Conservation (phyloP, 1,140 invertebrate species). For the Pristionchus pacificus region DNA sequence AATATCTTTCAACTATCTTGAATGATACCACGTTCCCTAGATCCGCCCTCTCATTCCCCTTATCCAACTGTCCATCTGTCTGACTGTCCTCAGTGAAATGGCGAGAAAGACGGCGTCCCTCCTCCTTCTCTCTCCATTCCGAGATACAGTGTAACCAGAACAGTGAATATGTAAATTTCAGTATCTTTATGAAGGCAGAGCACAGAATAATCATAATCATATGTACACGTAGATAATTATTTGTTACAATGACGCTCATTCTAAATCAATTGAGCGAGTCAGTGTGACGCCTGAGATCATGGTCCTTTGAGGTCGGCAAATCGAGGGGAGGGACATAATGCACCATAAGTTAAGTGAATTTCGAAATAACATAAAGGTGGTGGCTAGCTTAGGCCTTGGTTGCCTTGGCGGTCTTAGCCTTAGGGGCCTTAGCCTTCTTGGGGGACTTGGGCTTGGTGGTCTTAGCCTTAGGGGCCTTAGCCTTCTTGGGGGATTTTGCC, state of each 20-base stretch:
- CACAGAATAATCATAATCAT: neutral
- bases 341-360: neutral
- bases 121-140: too few relatives aligned
- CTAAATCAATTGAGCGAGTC: neutral
- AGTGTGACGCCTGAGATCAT: neutral
- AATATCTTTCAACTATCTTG: neutral
- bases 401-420: conserved; percentile 25
- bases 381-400: conserved; percentile 9
- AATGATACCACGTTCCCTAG: neutral
- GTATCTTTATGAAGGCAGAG: neutral
- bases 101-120: neutral
- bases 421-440: conserved; percentile 27
- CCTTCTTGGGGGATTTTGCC: conserved; percentile 25
- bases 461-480: too few relatives aligned
- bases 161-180: too few relatives aligned
- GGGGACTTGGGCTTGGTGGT: conserved; percentile 34
- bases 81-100: neutral
- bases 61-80: too few relatives aligned
- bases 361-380: neutral
- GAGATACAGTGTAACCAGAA: too few relatives aligned
- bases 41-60: neutral
- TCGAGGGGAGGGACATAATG: neutral
- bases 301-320: neutral
- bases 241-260: neutral
- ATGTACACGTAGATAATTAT: neutral